Base-by-base conservation (phyloP, 2,797 vertebrate species). In the Salmo trutta region DNA sequence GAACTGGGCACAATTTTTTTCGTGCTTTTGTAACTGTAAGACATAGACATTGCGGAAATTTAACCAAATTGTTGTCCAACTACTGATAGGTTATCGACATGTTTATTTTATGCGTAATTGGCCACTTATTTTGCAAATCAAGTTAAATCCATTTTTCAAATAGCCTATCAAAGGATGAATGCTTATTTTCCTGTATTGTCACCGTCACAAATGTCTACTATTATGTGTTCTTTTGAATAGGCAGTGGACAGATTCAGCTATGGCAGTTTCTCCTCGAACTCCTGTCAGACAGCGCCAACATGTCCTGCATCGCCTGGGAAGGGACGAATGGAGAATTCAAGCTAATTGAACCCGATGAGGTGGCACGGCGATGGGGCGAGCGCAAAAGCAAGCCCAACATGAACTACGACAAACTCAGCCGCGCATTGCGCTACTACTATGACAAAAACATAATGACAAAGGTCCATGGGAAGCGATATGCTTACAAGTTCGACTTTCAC, bases 361-460 rank as follows among this genome's bases (percentile, higher is more conserved):
- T 99, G 90, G 98, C 98, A 0, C 90, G 97, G 77, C 96, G 98
- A 79, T 99, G 98, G 98, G 98, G 98, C 0, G 98, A 98, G 85
- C 93, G 97, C 76, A 99, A 99, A 83, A 99, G 97, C 95, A 99
- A 99, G 77, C 98, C 98, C 90, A 99, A 99, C 94, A 99, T 99
- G 98, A 99, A 99, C 93, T 99, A 99, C 2, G 98, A 99, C 92
- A 99, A 99, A 91, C 95, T 99, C 87, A 99, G 98, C 92, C 95
- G 98, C 2, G 97, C 97, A 0, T 94, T 99, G 86, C 97, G 98
- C 83, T 99, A 99, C 92, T 99, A 99, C 92, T 99, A 99, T 0
- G 97, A 99, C 93, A 99, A 99, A 76, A 99, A 98, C 94, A 99
- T 99, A 93, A 99, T 99, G 98, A 99, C 97, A 88, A 99, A 99